These are phyloP conservation scores for Gastracanthus pulcherrimus DNA, from an alignment of 2,888 invertebrate genomes.

Conservation along the genomic window DNA sequence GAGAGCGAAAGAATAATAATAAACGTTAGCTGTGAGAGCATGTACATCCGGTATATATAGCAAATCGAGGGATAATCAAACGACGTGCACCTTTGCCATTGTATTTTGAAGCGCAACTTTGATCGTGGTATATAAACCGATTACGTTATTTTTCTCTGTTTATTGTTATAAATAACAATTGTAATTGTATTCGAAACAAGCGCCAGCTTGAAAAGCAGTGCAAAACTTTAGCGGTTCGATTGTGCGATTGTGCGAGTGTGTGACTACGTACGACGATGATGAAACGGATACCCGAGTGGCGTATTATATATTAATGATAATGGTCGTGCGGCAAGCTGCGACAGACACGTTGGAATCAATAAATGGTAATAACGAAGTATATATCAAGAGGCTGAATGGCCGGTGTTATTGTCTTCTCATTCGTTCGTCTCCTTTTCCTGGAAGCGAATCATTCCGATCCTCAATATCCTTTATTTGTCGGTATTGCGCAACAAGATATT, in stretches of 20 bases:
- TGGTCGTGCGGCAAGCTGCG: background rate
- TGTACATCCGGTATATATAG: background rate
- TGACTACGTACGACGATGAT: background rate
- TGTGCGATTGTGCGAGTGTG: constrained; percentile 1
- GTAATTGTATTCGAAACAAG: constrained; percentile 20
- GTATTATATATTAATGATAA: too few relatives aligned
- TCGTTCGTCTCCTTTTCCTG: too few relatives aligned
- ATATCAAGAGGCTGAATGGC: background rate
- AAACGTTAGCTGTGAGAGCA: background rate
- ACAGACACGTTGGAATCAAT: constrained; percentile 48
- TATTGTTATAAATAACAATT: too few relatives aligned
- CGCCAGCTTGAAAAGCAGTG: constrained; percentile 34
- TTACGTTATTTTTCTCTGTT: constrained; percentile 20
- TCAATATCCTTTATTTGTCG: too few relatives aligned
- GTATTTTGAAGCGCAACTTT: constrained; percentile 16
- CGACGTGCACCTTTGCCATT: constrained; percentile 10
- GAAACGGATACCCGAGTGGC: too few relatives aligned
- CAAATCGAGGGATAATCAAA: constrained; percentile 47
- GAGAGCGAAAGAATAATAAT: background rate
- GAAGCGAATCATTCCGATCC: too few relatives aligned
- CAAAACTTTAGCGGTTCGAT: constrained; percentile 14
- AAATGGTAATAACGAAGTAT: constrained; percentile 51
- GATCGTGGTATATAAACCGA: background rate
- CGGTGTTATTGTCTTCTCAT: background rate
- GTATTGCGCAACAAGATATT: too few relatives aligned